Conservation (phyloP, 2,888 invertebrate genomes). For the Coremacera marginata region DNA sequence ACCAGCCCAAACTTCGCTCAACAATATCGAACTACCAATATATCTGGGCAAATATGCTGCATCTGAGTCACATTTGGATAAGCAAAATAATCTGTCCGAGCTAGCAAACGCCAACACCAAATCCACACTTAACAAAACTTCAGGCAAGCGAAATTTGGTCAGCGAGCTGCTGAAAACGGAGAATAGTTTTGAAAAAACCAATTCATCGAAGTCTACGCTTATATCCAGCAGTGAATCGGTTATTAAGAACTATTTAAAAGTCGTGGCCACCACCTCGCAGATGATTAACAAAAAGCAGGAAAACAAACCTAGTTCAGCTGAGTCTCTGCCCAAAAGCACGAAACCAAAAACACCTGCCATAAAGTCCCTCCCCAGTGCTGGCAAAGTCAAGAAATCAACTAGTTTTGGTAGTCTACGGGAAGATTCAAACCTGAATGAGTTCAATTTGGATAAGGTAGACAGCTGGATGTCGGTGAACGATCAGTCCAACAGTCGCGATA, state of each 20-base stretch:
- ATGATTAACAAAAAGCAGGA: constrained; percentile 62
- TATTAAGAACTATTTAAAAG: constrained; percentile 67
- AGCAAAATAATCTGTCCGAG: constrained; percentile 65
- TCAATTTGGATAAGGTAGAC: constrained; percentile 69
- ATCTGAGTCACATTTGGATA: constrained; percentile 51
- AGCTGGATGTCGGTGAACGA: constrained; percentile 69
- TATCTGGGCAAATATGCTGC: constrained; percentile 59
- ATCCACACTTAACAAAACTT: constrained; percentile 38
- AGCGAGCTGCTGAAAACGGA: constrained; percentile 52
- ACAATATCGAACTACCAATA: constrained; percentile 59
- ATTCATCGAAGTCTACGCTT: constrained; percentile 33
- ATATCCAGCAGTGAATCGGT: constrained; percentile 58
- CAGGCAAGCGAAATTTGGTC: constrained; percentile 48
- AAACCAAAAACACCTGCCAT: background rate
- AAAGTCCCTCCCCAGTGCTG: constrained; percentile 5
- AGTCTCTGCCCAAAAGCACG: constrained; percentile 25
- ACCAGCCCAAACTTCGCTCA: constrained; percentile 45
- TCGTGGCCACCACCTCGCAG: constrained; percentile 55
- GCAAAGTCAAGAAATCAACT: constrained; percentile 54
- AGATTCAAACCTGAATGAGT: constrained; percentile 66
- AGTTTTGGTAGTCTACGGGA: constrained; percentile 60
- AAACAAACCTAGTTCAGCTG: constrained; percentile 56
- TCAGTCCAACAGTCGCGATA: constrained; percentile 45
- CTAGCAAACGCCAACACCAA: constrained; percentile 49
- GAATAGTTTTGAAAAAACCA: constrained; percentile 55